phyloP scores from a whole-genome alignment of 2,113 vertebrate genomes.

The Lepisosteus oculatus region DNA sequence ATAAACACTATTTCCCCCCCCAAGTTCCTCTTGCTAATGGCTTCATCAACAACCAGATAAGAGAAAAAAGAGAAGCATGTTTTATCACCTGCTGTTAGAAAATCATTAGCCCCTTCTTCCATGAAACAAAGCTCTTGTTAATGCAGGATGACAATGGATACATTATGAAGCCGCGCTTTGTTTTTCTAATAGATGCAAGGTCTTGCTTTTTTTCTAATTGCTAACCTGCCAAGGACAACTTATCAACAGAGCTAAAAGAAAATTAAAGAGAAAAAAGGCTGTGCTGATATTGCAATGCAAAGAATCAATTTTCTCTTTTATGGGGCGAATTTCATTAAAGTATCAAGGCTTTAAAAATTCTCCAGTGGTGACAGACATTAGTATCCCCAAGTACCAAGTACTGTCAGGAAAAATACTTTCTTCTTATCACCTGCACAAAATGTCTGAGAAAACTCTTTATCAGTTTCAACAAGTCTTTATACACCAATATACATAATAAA shows the following conservation, averaged over 20 bases:
- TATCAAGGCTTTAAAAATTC: constrained; percentile 1
- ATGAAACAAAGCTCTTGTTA: constrained; percentile 88
- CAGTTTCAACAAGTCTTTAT: constrained; percentile 2
- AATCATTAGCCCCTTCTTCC: constrained; percentile 94
- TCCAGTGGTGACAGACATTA: neutral
- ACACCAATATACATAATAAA: neutral
- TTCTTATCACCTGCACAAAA: neutral
- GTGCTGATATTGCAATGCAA: constrained; percentile 11
- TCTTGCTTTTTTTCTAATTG: constrained; percentile 72
- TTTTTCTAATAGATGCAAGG: constrained; percentile 73
- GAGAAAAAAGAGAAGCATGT: constrained; percentile 51
- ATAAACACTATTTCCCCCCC: constrained; percentile 73
- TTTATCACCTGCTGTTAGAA: constrained; percentile 97
- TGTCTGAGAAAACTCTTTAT: constrained; percentile 15
- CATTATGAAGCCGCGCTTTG: constrained; percentile 83
- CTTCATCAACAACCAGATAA: constrained; percentile 89
- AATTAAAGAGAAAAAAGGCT: constrained; percentile 29
- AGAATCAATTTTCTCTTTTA: constrained; percentile 10
- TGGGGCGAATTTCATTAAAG: neutral
- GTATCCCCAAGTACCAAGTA: constrained; percentile 11
- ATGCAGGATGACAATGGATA: constrained; percentile 91
- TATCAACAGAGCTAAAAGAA: constrained; percentile 34
- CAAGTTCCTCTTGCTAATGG: constrained; percentile 80
- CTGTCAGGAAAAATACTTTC: constrained; percentile 16
- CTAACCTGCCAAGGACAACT: constrained; percentile 56